phyloP scores from a whole-genome alignment of 2,113 vertebrate species.

The Ammodytes dubius region DNA sequence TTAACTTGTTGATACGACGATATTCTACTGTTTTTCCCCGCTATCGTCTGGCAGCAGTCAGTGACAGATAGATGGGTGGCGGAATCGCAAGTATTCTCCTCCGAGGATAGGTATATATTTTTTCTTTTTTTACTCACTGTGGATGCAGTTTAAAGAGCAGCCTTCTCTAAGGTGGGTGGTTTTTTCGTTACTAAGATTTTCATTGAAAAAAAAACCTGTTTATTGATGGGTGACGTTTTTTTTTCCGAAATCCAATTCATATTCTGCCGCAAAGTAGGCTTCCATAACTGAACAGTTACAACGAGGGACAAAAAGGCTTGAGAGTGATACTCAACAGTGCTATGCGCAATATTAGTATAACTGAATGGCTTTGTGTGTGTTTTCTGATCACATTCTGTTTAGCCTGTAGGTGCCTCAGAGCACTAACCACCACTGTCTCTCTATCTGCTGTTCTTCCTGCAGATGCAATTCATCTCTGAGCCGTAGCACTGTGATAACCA shows the following conservation, averaged over 20 bases:
- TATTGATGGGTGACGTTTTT: conserved; percentile 41
- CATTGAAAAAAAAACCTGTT: conserved; percentile 21
- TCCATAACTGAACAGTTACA: conserved; percentile 58
- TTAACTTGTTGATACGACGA: conserved; percentile 84
- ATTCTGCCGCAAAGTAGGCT: conserved; percentile 79
- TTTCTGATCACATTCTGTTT: conserved; percentile 45
- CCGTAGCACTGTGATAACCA: conserved; percentile 76
- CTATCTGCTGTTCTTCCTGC: conserved; percentile 67
- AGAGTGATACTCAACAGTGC: conserved; percentile 60
- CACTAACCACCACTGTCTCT: conserved; percentile 56
- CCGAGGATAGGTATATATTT: conserved; percentile 50
- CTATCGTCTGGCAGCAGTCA: conserved; percentile 68
- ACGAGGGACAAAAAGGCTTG: conserved; percentile 40
- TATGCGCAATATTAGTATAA: conserved; percentile 63
- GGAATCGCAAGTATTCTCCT: conserved; percentile 64
- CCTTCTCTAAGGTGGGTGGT: conserved; percentile 72
- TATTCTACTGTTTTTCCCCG: conserved; percentile 47
- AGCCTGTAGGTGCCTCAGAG: conserved; percentile 8
- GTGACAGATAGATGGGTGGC: conserved; percentile 72
- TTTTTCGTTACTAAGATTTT: conserved; percentile 42
- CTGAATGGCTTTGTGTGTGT: conserved; percentile 55
- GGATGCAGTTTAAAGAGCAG: conserved; percentile 72
- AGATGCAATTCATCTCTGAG: conserved; percentile 77
- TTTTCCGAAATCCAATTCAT: conserved; percentile 45
- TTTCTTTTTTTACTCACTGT: conserved; percentile 48